A percentile compares a stretch with the other conserved stretches of the same genome.
Conservation (phyloP, 2,888 invertebrate species). For the Drosophila recens region DNA sequence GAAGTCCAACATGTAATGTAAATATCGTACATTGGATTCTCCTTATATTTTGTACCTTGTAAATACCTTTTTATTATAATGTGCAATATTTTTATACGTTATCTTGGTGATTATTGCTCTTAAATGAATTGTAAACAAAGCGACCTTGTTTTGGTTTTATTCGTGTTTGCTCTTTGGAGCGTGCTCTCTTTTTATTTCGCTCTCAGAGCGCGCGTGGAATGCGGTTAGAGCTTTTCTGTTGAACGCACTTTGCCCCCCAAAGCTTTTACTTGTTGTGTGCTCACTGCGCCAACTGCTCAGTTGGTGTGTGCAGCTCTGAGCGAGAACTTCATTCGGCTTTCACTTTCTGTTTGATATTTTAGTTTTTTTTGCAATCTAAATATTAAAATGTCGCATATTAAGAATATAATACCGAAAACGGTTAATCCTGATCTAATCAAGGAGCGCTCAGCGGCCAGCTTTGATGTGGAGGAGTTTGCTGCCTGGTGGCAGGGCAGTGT, state of each 20-base stretch:
- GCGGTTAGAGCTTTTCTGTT: conserved; percentile 10
- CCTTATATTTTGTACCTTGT: background rate
- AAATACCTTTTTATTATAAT: background rate
- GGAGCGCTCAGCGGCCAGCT: conserved; percentile 85
- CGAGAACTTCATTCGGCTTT: conserved; percentile 32
- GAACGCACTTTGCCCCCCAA: conserved; percentile 58
- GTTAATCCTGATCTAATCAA: conserved; percentile 79
- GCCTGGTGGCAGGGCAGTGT: conserved; percentile 91
- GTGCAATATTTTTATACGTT: conserved; percentile 9
- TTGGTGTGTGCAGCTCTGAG: conserved; percentile 36
- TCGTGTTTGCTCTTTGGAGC: background rate
- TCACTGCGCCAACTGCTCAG: conserved; percentile 31
- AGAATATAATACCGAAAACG: conserved; percentile 65
- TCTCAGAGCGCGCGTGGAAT: conserved; percentile 3
- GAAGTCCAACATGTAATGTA: conserved; percentile 86
- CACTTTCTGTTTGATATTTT: background rate
- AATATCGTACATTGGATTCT: conserved; percentile 1
- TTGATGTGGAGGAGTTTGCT: conserved; percentile 90
- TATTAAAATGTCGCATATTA: conserved; percentile 63
- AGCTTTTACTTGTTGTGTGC: conserved; percentile 36
- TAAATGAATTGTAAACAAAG: conserved; percentile 19
- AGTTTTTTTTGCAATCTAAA: background rate
- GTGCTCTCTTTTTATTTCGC: background rate
- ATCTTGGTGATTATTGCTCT: conserved; percentile 7
- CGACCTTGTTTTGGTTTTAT: conserved; percentile 1